Conservation (phyloP, 2,797 vertebrate species). For the Apogon hyalosoma region DNA sequence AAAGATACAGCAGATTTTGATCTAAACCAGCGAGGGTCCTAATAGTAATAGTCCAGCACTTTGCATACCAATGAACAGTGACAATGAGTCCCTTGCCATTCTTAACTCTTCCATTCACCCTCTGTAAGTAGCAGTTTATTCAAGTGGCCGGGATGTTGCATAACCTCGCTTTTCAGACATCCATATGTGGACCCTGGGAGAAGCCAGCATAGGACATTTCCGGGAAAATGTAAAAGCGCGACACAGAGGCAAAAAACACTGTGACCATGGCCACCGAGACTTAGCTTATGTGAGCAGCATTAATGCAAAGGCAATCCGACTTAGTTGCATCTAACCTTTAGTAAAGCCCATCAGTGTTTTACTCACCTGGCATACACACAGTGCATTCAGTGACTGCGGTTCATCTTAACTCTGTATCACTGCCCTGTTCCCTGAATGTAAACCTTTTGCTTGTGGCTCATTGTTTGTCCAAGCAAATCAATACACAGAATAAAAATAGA, state of each 20-base stretch:
- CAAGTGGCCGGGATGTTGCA: slow-evolving; percentile 70
- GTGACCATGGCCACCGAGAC: slow-evolving; percentile 11
- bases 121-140: slow-evolving; percentile 67
- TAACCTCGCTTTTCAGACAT: slow-evolving; percentile 74
- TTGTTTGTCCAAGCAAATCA: slow-evolving; percentile 60
- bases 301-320: slow-evolving; percentile 12
- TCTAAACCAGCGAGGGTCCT: slow-evolving; percentile 46
- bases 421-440: slow-evolving; percentile 52
- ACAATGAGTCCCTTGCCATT: slow-evolving; percentile 66
- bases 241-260: slow-evolving; percentile 19
- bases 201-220: slow-evolving; percentile 46
- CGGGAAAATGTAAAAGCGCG: slow-evolving; percentile 22
- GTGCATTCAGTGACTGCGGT: slow-evolving; percentile 8
- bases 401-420: slow-evolving; percentile 15
- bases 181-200: slow-evolving; percentile 57
- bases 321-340: slow-evolving; percentile 35
- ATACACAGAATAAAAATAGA: slow-evolving; percentile 68
- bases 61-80: slow-evolving; percentile 69
- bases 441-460: slow-evolving; percentile 1
- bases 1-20: slow-evolving; percentile 52
- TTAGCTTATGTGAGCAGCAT: slow-evolving; percentile 21
- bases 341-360: slow-evolving; percentile 11
- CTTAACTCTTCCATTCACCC: slow-evolving; percentile 64
- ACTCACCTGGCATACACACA: slow-evolving; percentile 6
- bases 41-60: slow-evolving; percentile 43